A percentile compares a stretch with the other conserved stretches of the same genome.
phyloP scores from a whole-genome alignment of 2,797 vertebrate genomes.

The Ctenochaetus hawaiiensis region DNA sequence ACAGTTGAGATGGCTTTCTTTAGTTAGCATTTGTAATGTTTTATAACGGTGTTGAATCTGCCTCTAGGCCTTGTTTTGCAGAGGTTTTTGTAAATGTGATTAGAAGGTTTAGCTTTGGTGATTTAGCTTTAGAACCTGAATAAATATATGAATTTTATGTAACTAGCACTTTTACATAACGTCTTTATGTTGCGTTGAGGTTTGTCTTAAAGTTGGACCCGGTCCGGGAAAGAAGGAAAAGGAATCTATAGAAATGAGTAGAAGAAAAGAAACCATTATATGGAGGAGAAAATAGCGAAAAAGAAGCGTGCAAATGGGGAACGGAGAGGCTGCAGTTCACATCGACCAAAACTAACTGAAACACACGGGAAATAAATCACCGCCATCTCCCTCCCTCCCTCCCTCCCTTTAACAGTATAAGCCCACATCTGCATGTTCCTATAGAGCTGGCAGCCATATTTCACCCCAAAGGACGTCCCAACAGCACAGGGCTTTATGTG shows the following conservation, averaged over 20 bases:
- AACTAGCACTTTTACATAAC: not conserved
- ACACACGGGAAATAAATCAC: slow-evolving; percentile 82
- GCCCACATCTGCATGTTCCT: slow-evolving; percentile 79
- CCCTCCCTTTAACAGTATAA: slow-evolving; percentile 47
- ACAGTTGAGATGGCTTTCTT: slow-evolving; percentile 12
- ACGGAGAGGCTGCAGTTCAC: slow-evolving; percentile 68
- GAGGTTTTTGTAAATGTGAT: not conserved
- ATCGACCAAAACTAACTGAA: slow-evolving; percentile 76
- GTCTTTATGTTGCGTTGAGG: not conserved
- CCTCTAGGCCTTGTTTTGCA: not conserved
- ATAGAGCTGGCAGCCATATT: slow-evolving; percentile 74
- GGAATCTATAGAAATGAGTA: not conserved
- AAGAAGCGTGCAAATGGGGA: slow-evolving; percentile 68
- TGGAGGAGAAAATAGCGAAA: slow-evolving; percentile 29
- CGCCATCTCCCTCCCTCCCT: slow-evolving; percentile 44
- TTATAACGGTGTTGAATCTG: slow-evolving; percentile 5
- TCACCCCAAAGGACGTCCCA: slow-evolving; percentile 70
- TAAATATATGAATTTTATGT: not conserved
- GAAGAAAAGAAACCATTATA: slow-evolving; percentile 6
- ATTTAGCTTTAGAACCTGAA: not conserved
- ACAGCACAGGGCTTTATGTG: slow-evolving; percentile 63
- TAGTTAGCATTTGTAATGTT: slow-evolving; percentile 2
- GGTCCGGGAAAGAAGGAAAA: slow-evolving; percentile 1
- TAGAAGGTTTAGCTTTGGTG: not conserved
- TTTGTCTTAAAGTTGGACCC: slow-evolving; percentile 17